phyloP scores from a whole-genome alignment of 2,888 invertebrate genomes.

The Cerceris rybyensis region DNA sequence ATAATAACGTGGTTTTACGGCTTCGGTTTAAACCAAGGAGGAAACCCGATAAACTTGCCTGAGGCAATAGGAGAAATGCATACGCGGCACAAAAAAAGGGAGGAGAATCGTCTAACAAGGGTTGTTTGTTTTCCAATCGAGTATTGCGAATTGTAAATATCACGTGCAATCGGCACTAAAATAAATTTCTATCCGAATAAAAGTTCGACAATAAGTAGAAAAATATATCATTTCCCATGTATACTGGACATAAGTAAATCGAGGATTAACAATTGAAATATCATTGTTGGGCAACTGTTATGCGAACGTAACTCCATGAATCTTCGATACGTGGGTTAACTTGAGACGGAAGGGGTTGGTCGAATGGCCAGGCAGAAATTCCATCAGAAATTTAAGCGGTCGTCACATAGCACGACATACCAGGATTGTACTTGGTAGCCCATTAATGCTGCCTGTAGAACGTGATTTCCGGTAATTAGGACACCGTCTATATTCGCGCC shows the following conservation, averaged over 20 bases:
- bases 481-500: constrained; percentile 50
- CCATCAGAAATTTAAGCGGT: constrained; percentile 58
- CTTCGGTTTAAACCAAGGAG: constrained; percentile 71
- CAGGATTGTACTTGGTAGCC: constrained; percentile 51
- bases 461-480: constrained; percentile 62
- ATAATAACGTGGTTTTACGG: constrained; percentile 64
- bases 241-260: too few relatives aligned
- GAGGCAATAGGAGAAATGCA: constrained; percentile 35
- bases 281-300: background rate
- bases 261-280: too few relatives aligned
- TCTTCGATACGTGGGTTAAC: background rate
- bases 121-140: background rate
- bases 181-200: too few relatives aligned
- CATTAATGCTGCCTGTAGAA: constrained; percentile 56
- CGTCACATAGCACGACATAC: constrained; percentile 39
- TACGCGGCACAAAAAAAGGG: constrained; percentile 28
- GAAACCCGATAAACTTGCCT: constrained; percentile 74
- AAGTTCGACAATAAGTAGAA: too few relatives aligned
- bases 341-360: background rate
- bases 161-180: too few relatives aligned
- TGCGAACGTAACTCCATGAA: background rate
- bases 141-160: constrained; percentile 19
- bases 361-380: constrained; percentile 30
- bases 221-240: too few relatives aligned
- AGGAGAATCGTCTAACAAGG: constrained; percentile 36